A percentile compares a stretch with the other conserved stretches of the same genome.
phyloP scores from a whole-genome alignment of 2,797 vertebrate species.

The Loriculus beryllinus region DNA sequence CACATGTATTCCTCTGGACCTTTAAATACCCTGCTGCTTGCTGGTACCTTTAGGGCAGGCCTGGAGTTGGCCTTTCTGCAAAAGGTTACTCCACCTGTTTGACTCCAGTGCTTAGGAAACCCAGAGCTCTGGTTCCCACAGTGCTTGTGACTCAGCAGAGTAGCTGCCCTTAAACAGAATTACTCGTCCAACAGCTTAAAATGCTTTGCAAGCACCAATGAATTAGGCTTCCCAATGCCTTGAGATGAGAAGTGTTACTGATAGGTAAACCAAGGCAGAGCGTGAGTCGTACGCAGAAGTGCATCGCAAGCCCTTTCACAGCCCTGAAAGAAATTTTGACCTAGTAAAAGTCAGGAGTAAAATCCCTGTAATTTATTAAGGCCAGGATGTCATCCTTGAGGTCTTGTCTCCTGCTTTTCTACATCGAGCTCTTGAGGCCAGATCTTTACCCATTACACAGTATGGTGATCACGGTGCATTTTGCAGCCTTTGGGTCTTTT shows the following conservation, averaged over 20 bases:
- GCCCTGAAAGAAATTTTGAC: background rate
- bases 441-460: background rate
- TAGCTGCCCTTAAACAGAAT: conserved; percentile 35
- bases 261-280: background rate
- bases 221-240: conserved; percentile 1
- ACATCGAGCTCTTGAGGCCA: background rate
- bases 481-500: background rate
- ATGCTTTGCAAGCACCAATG: conserved; percentile 53
- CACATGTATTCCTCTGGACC: conserved; percentile 7
- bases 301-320: background rate
- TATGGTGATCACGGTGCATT: accelerated
- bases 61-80: conserved; percentile 31
- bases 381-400: background rate
- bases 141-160: conserved; percentile 51
- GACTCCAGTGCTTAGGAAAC: conserved; percentile 38
- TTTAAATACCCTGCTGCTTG: conserved; percentile 15
- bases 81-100: conserved; percentile 49
- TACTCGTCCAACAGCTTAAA: conserved; percentile 43
- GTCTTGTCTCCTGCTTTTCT: background rate
- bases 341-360: background rate
- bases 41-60: conserved; percentile 49
- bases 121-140: conserved; percentile 51
- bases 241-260: background rate
- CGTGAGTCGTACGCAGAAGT: background rate
- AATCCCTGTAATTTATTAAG: background rate